Conservation (phyloP, 2,888 invertebrate species). For the Spisula solida region DNA sequence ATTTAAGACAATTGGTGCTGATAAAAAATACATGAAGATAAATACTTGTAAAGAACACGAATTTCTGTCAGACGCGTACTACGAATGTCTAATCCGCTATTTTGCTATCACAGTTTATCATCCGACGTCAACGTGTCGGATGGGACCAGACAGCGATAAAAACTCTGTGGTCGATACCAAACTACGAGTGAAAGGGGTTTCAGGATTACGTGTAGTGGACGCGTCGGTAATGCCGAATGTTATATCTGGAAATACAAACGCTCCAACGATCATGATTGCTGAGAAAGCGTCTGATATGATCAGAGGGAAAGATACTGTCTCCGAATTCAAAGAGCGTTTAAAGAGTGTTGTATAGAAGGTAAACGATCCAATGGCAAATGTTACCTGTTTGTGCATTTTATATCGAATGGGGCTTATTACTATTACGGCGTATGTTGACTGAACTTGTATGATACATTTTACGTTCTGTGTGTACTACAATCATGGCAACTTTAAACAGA, state of each 20-base stretch:
- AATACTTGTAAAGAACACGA: constrained; percentile 34
- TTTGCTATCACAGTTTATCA: constrained; percentile 49
- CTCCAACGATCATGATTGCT: constrained; percentile 63
- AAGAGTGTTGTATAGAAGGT: not conserved
- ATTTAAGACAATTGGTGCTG: constrained; percentile 41
- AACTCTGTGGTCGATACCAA: constrained; percentile 55
- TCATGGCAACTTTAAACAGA: no score
- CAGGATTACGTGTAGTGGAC: constrained; percentile 51
- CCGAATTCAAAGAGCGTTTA: constrained; percentile 29
- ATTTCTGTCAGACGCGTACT: constrained; percentile 45
- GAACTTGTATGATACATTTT: no score
- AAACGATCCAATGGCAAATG: no score
- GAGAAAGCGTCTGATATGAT: constrained; percentile 64
- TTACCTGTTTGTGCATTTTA: no score
- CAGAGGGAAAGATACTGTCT: constrained; percentile 44
- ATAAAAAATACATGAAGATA: constrained; percentile 26
- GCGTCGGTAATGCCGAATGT: constrained; percentile 57
- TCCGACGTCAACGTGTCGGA: constrained; percentile 63
- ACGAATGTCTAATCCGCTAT: constrained; percentile 47
- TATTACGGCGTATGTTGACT: no score
- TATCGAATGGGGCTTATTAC: no score
- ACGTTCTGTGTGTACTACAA: no score
- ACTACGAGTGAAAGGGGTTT: constrained; percentile 52
- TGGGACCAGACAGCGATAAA: constrained; percentile 50
- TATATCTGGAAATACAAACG: constrained; percentile 55